Base-by-base conservation (phyloP, 2,797 vertebrate species). In the Ibycter americanus region DNA sequence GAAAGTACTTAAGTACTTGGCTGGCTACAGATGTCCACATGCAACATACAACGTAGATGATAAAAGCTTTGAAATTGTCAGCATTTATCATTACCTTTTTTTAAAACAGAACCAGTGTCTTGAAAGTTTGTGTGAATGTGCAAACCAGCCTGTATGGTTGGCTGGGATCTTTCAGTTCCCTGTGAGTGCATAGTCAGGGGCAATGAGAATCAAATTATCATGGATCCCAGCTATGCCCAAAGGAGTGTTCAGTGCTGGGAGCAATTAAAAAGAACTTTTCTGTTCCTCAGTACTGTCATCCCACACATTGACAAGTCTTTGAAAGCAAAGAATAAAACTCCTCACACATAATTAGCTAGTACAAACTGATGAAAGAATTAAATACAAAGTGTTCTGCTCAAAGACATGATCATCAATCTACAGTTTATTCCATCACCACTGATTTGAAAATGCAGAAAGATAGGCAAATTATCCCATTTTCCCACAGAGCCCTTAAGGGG, bases 281-380 rank as follows among this genome's bases (percentile, higher is more conserved):
- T 88, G 6, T 91, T 89, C 65, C 87, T 91, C 73, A 74, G 47
- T 87, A 55, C 70, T 96, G 83, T 96, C 96, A 96, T 97, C 85
- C 90, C 66, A 93, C 94, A 96, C 80, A 94, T 20, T 96, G 96
- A 97, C 44, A 95, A 95, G 72, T 15, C 92, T 97, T 97, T 97
- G 95, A 97, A 98, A 97, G 96, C 55, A 96, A 97, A 97, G 71
- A 93, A 96, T 95, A 93, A 97, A 96, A 96, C 27, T 94, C 15
- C 55, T 95, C 86, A 82, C 86, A 95, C 58, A 94, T 95, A 97
- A 97, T 97, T 98, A 98, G 26, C 93, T 82, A 71, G 88, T 94
- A 95, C 12, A 95, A 97, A 97, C 68, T 90, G 76, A 93, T 92
- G 90, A 98, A 96, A 98, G 56, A 91, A 95, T 95, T 95, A 96